Evolutionary conservation across 2,113 vertebrate genomes (phyloP).

Genomic region (Gadus macrocephalus): DNA sequence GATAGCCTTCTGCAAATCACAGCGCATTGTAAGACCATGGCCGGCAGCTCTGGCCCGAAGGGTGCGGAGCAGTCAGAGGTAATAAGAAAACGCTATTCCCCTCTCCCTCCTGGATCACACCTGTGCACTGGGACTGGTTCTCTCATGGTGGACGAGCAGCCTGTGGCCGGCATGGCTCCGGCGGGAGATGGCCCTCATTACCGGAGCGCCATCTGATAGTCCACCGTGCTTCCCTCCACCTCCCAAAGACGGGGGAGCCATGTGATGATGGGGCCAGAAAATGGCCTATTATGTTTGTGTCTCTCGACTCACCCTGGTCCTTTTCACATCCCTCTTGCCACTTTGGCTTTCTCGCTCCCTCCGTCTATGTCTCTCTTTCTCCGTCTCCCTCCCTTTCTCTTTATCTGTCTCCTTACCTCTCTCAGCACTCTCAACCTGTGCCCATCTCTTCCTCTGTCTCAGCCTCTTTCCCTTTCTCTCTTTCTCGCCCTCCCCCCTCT

Average conservation of each 20-base stretch:
- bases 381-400: too few relatives aligned
- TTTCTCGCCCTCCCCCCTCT: background rate
- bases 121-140: constrained; percentile 23
- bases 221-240: background rate
- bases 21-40: too few relatives aligned
- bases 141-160: constrained; percentile 19
- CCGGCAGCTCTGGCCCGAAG: background rate
- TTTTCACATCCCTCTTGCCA: background rate
- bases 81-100: constrained; percentile 18
- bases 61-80: background rate
- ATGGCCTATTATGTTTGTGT: constrained; percentile 27
- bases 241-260: constrained; percentile 33
- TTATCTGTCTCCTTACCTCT: too few relatives aligned
- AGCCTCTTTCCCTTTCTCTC: too few relatives aligned
- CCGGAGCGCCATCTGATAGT: constrained; percentile 47
- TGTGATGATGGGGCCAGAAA: constrained; percentile 34
- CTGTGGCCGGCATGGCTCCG: constrained; percentile 36
- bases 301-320: constrained; percentile 15
- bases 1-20: too few relatives aligned
- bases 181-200: constrained; percentile 42
- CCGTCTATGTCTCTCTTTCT: too few relatives aligned
- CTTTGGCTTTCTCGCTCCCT: constrained; percentile 6
- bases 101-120: constrained; percentile 18
- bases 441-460: background rate
- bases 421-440: background rate